Percentiles rank a stretch among this genome's conserved stretches.
Evolutionary conservation across 30 jellyfish, hydroid and myxozoan genomes (phyloP).

Genomic region (Catostylus mosaicus): DNA sequence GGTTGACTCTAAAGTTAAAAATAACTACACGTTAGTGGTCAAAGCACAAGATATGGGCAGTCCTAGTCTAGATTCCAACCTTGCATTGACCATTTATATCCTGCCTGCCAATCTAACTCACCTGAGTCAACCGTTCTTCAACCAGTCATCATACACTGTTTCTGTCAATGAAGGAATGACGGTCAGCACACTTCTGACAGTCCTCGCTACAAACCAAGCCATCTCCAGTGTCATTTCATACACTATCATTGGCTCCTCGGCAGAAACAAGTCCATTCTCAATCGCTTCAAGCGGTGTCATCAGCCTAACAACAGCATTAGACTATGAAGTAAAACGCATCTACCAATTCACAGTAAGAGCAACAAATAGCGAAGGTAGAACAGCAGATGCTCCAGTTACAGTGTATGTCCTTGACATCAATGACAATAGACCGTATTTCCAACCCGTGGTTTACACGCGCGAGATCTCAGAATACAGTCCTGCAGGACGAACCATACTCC

Average conservation of each 20-base stretch:
- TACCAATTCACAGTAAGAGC: conserved; percentile 83
- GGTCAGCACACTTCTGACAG: conserved; percentile 25
- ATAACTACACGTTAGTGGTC: conserved; percentile 47
- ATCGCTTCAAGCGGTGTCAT: conserved; percentile 62
- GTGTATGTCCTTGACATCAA: conserved; percentile 78
- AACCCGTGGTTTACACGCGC: conserved; percentile 40
- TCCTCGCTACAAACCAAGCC: conserved; percentile 34
- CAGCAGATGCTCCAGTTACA: conserved; percentile 59
- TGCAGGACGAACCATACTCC: conserved; percentile 67
- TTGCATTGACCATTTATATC: conserved; percentile 62
- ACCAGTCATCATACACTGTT: conserved; percentile 41
- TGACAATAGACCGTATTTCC: conserved; percentile 84
- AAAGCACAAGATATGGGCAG: conserved; percentile 77
- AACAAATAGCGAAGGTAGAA: conserved; percentile 54
- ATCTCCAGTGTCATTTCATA: conserved; percentile 22
- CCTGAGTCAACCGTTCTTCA: conserved; percentile 69
- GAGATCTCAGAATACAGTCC: conserved; percentile 63
- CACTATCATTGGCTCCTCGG: conserved; percentile 28
- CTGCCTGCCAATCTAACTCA: conserved; percentile 58
- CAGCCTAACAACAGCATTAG: conserved; percentile 23
- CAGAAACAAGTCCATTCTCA: conserved; percentile 62
- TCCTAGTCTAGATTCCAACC: conserved; percentile 37
- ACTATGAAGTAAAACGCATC: conserved; percentile 61
- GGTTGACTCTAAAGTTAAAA: conserved; percentile 43
- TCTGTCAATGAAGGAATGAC: conserved; percentile 65